phyloP scores from a whole-genome alignment of 2,113 vertebrate species.

The Bos indicus region DNA sequence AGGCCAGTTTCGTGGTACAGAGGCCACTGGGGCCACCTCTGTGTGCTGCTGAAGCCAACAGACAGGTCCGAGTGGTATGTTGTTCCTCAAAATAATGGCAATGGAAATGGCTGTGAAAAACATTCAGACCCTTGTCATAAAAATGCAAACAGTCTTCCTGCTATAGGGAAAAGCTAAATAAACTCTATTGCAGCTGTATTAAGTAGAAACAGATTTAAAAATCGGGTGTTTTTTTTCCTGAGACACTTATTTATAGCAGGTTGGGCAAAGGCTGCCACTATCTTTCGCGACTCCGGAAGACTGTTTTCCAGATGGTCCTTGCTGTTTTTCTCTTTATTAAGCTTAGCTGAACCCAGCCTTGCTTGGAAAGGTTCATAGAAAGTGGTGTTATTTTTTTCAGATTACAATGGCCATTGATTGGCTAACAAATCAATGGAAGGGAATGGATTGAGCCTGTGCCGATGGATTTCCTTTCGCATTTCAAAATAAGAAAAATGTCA shows the following conservation, averaged over 20 bases:
- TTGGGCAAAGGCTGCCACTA: slow-evolving; percentile 80
- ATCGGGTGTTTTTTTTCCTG: slow-evolving; percentile 63
- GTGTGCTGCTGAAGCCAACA: slow-evolving; percentile 58
- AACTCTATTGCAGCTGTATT: slow-evolving; percentile 73
- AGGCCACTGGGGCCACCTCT: slow-evolving; percentile 48
- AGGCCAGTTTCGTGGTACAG: background rate
- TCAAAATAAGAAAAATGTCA: slow-evolving; percentile 40
- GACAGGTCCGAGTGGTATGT: slow-evolving; percentile 1
- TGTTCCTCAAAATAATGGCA: slow-evolving; percentile 62
- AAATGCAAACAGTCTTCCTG: slow-evolving; percentile 62
- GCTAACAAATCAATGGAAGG: slow-evolving; percentile 57
- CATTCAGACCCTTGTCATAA: slow-evolving; percentile 68
- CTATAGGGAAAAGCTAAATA: slow-evolving; percentile 69
- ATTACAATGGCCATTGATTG: slow-evolving; percentile 60
- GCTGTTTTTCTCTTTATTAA: slow-evolving; percentile 81
- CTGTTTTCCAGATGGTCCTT: slow-evolving; percentile 84
- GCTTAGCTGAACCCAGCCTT: slow-evolving; percentile 71
- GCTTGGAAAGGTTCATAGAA: slow-evolving; percentile 74
- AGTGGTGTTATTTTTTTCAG: slow-evolving; percentile 60
- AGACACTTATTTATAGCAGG: slow-evolving; percentile 84
- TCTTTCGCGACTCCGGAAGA: slow-evolving; percentile 79
- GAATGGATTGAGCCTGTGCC: slow-evolving; percentile 29
- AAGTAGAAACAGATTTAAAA: slow-evolving; percentile 77
- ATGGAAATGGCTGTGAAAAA: slow-evolving; percentile 66
- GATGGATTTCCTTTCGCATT: slow-evolving; percentile 39